Percentiles rank a stretch among this genome's conserved stretches.
These are phyloP conservation scores for Caenorhabditis sinica DNA, from an alignment of 2,888 invertebrate species.

Conservation along the genomic window DNA sequence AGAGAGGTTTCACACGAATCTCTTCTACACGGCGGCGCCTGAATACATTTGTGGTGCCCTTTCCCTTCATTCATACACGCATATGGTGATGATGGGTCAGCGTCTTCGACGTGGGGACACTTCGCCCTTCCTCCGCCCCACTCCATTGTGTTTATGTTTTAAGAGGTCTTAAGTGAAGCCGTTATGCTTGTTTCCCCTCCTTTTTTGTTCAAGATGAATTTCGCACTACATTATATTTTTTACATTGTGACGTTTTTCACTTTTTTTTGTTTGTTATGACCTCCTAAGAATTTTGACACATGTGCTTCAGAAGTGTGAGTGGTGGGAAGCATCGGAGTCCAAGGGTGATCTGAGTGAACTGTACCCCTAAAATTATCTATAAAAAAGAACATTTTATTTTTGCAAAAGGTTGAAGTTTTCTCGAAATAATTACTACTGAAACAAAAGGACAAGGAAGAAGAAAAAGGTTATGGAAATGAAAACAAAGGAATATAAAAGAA, in stretches of 20 bases:
- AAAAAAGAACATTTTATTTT: neutral
- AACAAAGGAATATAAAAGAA: constrained; percentile 6
- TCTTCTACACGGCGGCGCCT: constrained; percentile 38
- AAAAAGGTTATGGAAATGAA: constrained; percentile 8
- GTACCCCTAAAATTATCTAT: too few relatives aligned
- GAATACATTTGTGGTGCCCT: constrained; percentile 54
- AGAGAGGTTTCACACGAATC: constrained; percentile 52
- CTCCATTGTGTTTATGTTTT: constrained; percentile 64
- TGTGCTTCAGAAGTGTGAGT: too few relatives aligned
- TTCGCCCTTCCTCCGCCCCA: constrained; percentile 6
- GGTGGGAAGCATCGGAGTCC: neutral
- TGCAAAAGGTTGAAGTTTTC: constrained; percentile 9
- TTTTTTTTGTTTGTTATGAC: constrained; percentile 21
- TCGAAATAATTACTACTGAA: constrained; percentile 4
- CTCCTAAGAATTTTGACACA: constrained; percentile 12
- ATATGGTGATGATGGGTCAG: constrained; percentile 61
- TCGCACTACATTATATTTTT: constrained; percentile 34
- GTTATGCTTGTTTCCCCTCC: constrained; percentile 30
- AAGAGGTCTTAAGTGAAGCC: constrained; percentile 61
- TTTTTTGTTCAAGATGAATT: constrained; percentile 35
- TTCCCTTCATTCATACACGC: constrained; percentile 60
- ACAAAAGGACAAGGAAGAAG: constrained; percentile 1
- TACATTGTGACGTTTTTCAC: constrained; percentile 15
- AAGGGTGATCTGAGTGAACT: too few relatives aligned
- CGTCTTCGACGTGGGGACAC: neutral